Evolutionary conservation across 2,888 invertebrate genomes (phyloP), one percentile per base, ranked within the genome.

Genomic region (Phortica magna): DNA sequence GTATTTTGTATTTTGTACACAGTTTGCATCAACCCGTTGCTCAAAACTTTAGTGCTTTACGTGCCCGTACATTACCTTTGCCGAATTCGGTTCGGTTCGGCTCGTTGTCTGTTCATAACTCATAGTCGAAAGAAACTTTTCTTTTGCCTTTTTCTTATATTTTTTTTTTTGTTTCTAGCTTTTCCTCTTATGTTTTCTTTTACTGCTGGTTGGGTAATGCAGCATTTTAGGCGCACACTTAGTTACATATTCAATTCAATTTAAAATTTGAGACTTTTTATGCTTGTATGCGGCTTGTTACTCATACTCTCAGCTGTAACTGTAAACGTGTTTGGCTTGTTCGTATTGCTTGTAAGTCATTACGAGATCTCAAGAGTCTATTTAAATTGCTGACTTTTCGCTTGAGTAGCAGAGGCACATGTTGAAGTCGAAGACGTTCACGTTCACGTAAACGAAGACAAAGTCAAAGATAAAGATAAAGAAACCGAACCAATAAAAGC

Each of bases 311-410:
- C 31, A 31, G 31, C 31, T 31, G 48, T 48, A 48, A 14, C 14
- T 48, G 48, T 48, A 48, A 12, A 12, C 48, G 48, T 14, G 14
- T 76, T 41, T 73, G 31, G 73, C 67, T 22, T 53, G 39, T 76
- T 53, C 67, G 57, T 65, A 43, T 57, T 22, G 41, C 53, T 64
- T 70, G 71, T 19, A 43, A 68, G 68, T 68, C 74, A 76, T 76
- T 76, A 74, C 55, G 74, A 74, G 64, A 71, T 79, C 79, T 77
- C 77, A 42, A 55, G 76, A 74, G 79, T 71, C 79, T 77, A 76
- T 77, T 77, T 61, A 77, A 77, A 77, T 79, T 79, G 77, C 74
- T 76, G 43, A 14, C 12, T 68, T 41, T 68, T 43, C 68, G 48
- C 48, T 48, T 14, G 48, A 77, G 42, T 83, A 76, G 75, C 53